phyloP scores from a whole-genome alignment of 37 sponge, comb jelly and placozoan genomes.

The Trichoplax adhaerens region DNA sequence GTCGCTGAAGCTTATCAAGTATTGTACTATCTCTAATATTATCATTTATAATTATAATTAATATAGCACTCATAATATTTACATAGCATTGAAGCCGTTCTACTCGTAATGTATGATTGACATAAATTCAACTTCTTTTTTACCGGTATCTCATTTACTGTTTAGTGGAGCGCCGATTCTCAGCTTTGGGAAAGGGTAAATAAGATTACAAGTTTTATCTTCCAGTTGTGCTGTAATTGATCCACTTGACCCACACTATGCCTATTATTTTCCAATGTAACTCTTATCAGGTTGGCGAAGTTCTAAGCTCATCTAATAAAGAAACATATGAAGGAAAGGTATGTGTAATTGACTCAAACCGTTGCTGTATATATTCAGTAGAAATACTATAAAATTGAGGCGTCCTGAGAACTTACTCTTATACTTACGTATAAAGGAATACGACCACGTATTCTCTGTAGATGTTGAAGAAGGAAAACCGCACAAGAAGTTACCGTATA shows the following conservation, averaged over 20 bases:
- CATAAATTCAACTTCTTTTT: no score
- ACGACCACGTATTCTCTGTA: slow-evolving; percentile 58
- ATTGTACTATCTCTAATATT: not conserved
- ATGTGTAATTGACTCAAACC: not conserved
- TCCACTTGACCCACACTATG: no score
- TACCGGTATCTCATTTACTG: not conserved
- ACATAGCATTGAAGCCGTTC: no score
- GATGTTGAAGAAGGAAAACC: slow-evolving; percentile 53
- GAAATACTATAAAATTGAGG: not conserved
- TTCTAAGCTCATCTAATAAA: slow-evolving; percentile 30
- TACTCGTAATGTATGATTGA: no score
- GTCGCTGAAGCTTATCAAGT: slow-evolving; percentile 61
- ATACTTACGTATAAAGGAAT: slow-evolving; percentile 29
- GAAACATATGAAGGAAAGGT: slow-evolving; percentile 39
- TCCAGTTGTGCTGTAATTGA: not conserved
- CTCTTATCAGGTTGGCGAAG: slow-evolving; percentile 37
- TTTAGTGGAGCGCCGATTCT: slow-evolving; percentile 32
- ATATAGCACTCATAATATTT: no score
- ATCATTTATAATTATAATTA: no score
- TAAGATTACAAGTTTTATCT: not conserved
- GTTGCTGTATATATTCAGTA: not conserved
- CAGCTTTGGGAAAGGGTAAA: slow-evolving; percentile 32
- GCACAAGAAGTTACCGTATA: slow-evolving; percentile 48
- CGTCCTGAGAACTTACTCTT: no score
- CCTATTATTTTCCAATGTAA: no score